Evolutionary conservation across 2,797 vertebrate genomes (phyloP), one percentile per base, ranked within the genome.

Genomic region (Bradypodion ventrale): DNA sequence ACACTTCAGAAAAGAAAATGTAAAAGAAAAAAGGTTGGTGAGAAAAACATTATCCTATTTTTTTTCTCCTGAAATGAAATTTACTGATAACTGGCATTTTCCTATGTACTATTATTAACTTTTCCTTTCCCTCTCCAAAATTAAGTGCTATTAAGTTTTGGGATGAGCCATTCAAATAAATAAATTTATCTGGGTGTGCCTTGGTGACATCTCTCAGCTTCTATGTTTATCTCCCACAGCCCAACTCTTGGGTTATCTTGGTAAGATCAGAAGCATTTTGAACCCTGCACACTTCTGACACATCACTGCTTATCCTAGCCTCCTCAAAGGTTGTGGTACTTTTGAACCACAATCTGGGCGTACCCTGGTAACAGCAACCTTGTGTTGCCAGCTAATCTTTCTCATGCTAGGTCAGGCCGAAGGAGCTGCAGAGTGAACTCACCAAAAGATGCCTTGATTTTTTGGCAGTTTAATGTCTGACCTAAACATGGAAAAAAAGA

Each of bases 101-200:
- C 86, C 80, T 9, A 44, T 2, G 27, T 21, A 75, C 46, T 56
- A 32, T 29, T 27, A 56, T 29, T 27, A 56, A 29, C 25, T 76
- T 52, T 7, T 23, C 42, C 32, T 49, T 73, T 69, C 15, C 35
- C 8, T 19, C 37, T 42, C 15, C n/a, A 42, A 80, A 78, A 15
- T 23, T 79, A 90, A 89, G 90, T 85, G 89, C 88, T 89, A 13
- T 25, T 65, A 0, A 46, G 75, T 78, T 25, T 25, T 1, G 15
- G 49, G 37, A 84, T 15, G 74, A 0, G 32, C 60, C 81, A 13
- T 68, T 63, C 32, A n/a, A 59, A n/a, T 69, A 44, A 42, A 12
- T 2, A 35, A 10, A 44, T n/a, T 52, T 32, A 27, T 37, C 3
- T 35, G 12, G 35, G 10, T 8, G 23, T 74, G 72, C 44, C 59